A percentile compares a stretch with the other conserved stretches of the same genome.
These are phyloP conservation scores for Metopia argyrocephala DNA, from an alignment of 2,888 invertebrate genomes.

Conservation along the genomic window DNA sequence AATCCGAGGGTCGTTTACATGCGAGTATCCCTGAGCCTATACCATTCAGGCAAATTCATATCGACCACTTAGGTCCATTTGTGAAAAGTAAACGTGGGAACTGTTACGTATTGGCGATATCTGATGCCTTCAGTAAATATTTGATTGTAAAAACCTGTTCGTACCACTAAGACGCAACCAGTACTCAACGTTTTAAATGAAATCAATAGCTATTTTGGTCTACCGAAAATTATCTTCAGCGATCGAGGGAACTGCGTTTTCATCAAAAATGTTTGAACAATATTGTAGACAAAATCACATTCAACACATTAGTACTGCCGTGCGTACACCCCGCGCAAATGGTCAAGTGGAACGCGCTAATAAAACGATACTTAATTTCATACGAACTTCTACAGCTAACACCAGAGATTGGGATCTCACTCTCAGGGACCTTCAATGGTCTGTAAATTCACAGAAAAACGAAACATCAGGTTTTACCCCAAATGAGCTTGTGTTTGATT, in stretches of 20 bases:
- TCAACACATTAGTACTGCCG: slow-evolving; percentile 61
- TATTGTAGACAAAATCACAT: slow-evolving; percentile 36
- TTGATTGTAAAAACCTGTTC: slow-evolving; percentile 59
- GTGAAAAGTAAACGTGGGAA: no score
- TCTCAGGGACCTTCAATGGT: no score
- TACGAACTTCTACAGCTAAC: slow-evolving; percentile 61
- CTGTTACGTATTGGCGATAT: slow-evolving; percentile 11
- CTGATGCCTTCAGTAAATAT: slow-evolving; percentile 60
- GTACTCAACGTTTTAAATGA: slow-evolving; percentile 60
- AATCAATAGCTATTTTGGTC: slow-evolving; percentile 64
- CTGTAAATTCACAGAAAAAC: no score
- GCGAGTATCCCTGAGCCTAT: neutral
- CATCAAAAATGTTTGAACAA: slow-evolving; percentile 65
- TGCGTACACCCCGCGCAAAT: slow-evolving; percentile 66
- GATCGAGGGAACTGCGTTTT: slow-evolving; percentile 18
- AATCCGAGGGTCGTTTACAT: slow-evolving; percentile 27
- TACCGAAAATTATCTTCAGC: no score
- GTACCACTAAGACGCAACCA: slow-evolving; percentile 47
- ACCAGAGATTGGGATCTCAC: slow-evolving; percentile 52
- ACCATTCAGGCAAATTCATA: no score
- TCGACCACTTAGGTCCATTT: no score
- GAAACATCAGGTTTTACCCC: slow-evolving; percentile 31
- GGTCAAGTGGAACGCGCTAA: slow-evolving; percentile 63
- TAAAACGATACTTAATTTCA: slow-evolving; percentile 57
- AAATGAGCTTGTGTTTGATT: no score